Evolutionary conservation across 2,113 vertebrate species (phyloP), one percentile per base, ranked within the genome.

Genomic region (Paramormyrops kingsleyae): DNA sequence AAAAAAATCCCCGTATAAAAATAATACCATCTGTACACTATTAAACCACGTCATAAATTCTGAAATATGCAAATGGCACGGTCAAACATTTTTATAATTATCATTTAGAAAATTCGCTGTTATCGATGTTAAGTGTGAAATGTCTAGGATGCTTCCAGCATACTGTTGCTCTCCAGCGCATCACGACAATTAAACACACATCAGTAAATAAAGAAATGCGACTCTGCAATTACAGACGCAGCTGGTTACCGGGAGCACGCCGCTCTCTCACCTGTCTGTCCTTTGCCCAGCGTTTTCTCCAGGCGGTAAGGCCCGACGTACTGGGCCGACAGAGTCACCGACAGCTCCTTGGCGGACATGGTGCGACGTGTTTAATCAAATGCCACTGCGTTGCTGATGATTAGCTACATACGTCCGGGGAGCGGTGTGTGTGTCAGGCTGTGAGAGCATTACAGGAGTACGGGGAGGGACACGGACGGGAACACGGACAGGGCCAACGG

Each of bases 261-360:
- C 21, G 13, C 7, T 50, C 52, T 31, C 91, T 91, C 94, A 96
- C 96, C 96, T 94, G 96, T 96, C 92, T 96, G 96, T 44, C 96
- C 96, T 91, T 96, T 96, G 89, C 96, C 96, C 21, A 96, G 95
- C 85, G 96, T 96, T 93, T 96, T 96, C 93, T 96, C 96, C 94
- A 96, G 93, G 85, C 95, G 94, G 91, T 96, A 96, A 52, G 96
- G 96, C 91, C 96, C 96, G 91, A 96, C 96, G n/a, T 96, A 96
- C 93, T 96, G 96, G 92, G 87, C 95, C 92, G 95, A 94, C 94
- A 94, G 95, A 92, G 94, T 95, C 92, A 90, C 92, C 19, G 95
- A 93, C 91, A 95, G 91, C 93, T 96, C 96, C 91, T 96, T 96
- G 92, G 95, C 95, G 93, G 95, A 96, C 96, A 96, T 96, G 88